Percentiles rank a stretch among this genome's conserved stretches.
Conservation (phyloP, 2,113 vertebrate genomes). For the Melanocharis versteri region DNA sequence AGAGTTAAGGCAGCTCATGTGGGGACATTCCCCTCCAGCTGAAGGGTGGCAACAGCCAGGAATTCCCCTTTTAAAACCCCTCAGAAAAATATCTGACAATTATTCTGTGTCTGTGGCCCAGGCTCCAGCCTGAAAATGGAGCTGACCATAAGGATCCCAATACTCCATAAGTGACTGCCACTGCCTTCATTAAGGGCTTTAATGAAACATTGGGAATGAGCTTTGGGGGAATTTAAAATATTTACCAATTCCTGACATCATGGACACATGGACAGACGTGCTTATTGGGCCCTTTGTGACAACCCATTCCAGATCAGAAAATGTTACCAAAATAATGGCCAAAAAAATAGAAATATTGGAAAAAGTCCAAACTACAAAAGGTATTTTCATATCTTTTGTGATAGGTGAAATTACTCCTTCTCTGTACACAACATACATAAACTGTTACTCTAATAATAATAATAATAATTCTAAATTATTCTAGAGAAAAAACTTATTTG, state of each 20-base stretch:
- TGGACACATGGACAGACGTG: not conserved
- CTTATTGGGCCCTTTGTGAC: not conserved
- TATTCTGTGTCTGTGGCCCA: not conserved
- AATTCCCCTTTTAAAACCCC: not conserved
- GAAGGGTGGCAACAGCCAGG: not conserved
- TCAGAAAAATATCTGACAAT: not conserved
- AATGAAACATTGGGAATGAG: not conserved
- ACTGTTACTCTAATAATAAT: not conserved
- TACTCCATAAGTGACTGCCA: not conserved
- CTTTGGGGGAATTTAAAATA: not conserved
- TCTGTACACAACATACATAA: not conserved
- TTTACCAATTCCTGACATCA: not conserved
- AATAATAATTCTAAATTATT: not conserved
- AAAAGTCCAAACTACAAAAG: not conserved
- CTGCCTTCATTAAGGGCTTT: not conserved
- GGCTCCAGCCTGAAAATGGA: not conserved
- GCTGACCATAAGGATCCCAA: not conserved
- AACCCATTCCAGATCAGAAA: not conserved
- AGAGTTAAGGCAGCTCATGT: not conserved
- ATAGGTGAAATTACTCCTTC: not conserved
- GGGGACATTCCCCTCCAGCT: not conserved
- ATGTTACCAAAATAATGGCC: not conserved
- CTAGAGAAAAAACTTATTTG: not conserved
- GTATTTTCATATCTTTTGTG: not conserved
- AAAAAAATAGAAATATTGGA: not conserved